phyloP scores from a whole-genome alignment of 2,888 invertebrate species.

The Myopa tessellatipennis region DNA sequence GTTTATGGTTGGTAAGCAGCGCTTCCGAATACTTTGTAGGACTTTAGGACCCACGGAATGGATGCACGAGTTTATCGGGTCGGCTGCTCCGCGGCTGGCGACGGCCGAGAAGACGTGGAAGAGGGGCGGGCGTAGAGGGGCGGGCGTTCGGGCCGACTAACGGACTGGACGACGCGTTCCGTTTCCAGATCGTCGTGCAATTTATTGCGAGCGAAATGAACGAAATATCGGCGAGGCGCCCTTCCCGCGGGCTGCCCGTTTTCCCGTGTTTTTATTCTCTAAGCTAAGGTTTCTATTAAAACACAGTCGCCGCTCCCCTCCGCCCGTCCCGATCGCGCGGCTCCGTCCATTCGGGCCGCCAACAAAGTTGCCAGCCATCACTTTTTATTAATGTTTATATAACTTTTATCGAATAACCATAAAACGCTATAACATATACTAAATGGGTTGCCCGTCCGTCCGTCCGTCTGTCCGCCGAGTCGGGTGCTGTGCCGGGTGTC shows the following conservation, averaged over 20 bases:
- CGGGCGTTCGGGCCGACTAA: no score
- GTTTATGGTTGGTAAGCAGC: background rate
- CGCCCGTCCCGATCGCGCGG: background rate
- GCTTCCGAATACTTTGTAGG: background rate
- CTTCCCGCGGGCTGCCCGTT: background rate
- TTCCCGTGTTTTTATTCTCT: background rate
- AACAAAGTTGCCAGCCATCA: constrained; percentile 7
- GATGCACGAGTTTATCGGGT: no score
- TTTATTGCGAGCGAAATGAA: no score
- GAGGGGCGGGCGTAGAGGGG: no score
- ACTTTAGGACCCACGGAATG: background rate
- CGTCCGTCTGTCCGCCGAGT: background rate
- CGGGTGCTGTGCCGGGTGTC: background rate
- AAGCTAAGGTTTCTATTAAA: constrained; percentile 11
- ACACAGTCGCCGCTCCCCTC: background rate
- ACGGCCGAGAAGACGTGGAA: no score
- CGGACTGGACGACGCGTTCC: no score
- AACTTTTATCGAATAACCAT: constrained; percentile 22
- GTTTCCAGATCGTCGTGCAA: no score
- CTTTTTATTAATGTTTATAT: constrained; percentile 9
- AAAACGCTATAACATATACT: constrained; percentile 12
- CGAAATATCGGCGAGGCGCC: background rate
- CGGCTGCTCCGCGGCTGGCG: no score
- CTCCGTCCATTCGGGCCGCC: background rate
- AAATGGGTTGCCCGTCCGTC: background rate